Evolutionary conservation across 2,113 vertebrate species (phyloP).

Genomic region (Procavia capensis): DNA sequence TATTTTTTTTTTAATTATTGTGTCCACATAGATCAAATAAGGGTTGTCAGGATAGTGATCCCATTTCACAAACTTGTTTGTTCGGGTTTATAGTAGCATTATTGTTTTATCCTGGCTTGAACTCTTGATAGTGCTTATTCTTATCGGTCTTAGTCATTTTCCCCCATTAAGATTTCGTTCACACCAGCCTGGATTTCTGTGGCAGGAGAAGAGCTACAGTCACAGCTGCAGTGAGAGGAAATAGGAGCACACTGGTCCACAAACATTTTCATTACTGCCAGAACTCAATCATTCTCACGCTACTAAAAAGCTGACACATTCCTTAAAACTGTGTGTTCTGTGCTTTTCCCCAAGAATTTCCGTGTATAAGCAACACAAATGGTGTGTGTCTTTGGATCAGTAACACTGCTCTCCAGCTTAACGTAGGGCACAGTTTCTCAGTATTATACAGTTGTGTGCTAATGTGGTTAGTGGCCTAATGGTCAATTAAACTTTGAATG

Average conservation of each 20-base stretch:
- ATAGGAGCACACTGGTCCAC: neutral
- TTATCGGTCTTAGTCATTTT: neutral
- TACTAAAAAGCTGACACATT: conserved; percentile 54
- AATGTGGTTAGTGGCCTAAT: conserved; percentile 22
- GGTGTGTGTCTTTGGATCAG: conserved; percentile 20
- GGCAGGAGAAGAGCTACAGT: neutral
- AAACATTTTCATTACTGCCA: conserved; percentile 40
- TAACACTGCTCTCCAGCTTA: conserved; percentile 8
- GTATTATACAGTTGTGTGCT: conserved; percentile 56
- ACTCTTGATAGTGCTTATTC: neutral
- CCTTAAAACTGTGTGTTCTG: conserved; percentile 46
- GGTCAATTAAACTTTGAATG: conserved; percentile 69
- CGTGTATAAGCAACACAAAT: conserved; percentile 18
- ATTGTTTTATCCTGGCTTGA: conserved; percentile 17
- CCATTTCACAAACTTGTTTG: neutral
- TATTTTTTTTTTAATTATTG: neutral
- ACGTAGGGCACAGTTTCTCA: conserved; percentile 59
- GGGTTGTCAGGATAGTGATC: neutral
- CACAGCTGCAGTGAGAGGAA: neutral
- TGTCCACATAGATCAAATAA: neutral
- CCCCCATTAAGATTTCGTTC: neutral
- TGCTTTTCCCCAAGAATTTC: conserved; percentile 40
- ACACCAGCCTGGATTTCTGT: conserved; percentile 34
- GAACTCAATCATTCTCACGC: conserved; percentile 4
- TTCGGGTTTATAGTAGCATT: neutral